These are phyloP conservation scores for Neofelis nebulosa DNA, from an alignment of 2,113 vertebrate species.

Conservation along the genomic window DNA sequence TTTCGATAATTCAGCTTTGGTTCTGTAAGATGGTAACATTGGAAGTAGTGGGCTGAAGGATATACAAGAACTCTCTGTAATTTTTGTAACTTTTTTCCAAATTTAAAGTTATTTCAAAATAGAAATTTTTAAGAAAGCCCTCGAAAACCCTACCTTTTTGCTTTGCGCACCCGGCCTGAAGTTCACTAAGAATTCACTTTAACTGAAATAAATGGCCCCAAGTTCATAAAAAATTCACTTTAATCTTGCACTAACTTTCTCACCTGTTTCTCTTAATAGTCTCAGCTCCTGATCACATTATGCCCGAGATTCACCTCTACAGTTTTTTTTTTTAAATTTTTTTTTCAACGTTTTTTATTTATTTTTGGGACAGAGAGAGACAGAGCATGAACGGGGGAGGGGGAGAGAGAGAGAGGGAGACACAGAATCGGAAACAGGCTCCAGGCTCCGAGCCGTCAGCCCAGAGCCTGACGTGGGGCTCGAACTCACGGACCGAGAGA, in stretches of 20 bases:
- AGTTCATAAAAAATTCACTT: neutral
- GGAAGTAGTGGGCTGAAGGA: neutral
- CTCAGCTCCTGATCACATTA: neutral
- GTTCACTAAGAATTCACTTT: neutral
- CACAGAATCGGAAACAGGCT: too few relatives aligned
- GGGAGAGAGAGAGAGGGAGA: too few relatives aligned
- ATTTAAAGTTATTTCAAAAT: conserved; percentile 13
- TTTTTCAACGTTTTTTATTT: too few relatives aligned
- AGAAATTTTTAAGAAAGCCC: neutral
- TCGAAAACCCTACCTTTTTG: neutral
- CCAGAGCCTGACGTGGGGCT: too few relatives aligned
- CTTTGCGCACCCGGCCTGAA: neutral
- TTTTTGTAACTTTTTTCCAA: neutral
- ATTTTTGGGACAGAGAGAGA: too few relatives aligned
- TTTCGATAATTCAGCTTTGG: neutral
- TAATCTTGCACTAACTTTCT: neutral
- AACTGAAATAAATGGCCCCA: neutral
- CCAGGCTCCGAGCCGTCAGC: too few relatives aligned
- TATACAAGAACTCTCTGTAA: neutral
- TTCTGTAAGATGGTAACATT: neutral
- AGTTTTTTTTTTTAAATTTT: too few relatives aligned
- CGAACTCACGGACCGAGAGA: too few relatives aligned
- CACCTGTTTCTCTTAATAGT: neutral
- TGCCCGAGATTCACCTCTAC: neutral
- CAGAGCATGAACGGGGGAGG: too few relatives aligned